These are phyloP conservation scores for roundworm (Caenorhabditis elegans) DNA, from an alignment of 1,140 invertebrate genomes.

Conservation along the genomic window DNA sequence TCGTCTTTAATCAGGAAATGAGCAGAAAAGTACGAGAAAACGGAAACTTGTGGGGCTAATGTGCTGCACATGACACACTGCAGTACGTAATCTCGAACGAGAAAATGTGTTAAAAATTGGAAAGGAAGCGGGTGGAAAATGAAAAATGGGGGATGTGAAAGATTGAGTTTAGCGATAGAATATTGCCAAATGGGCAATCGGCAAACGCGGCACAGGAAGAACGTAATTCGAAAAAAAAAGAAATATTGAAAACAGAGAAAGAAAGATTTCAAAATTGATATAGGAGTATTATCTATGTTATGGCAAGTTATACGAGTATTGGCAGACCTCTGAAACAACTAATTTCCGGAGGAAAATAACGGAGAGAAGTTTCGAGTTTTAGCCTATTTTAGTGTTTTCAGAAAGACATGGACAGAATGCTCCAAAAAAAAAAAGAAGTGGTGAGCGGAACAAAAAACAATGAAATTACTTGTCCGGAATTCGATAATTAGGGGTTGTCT, in stretches of 20 bases:
- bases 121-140: background rate
- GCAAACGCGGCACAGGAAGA: background rate
- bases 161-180: conserved; percentile 14
- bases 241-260: background rate
- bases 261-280: background rate
- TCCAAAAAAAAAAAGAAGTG: conserved; percentile 18
- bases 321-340: background rate
- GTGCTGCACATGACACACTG: conserved; percentile 22
- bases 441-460: background rate
- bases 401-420: background rate
- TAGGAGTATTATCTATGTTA: background rate
- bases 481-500: conserved; percentile 19
- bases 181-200: background rate
- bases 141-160: background rate
- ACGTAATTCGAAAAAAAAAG: background rate
- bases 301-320: background rate
- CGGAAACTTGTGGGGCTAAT: background rate
- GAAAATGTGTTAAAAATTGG: conserved; percentile 6
- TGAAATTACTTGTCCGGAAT: conserved; percentile 27
- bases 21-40: background rate
- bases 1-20: conserved; percentile 11
- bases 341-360: background rate
- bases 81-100: background rate
- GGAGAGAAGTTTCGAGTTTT: background rate
- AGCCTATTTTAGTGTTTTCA: conserved; percentile 10